Conservation (phyloP, 2,888 invertebrate species). For the Zygogramma bicolorata region DNA sequence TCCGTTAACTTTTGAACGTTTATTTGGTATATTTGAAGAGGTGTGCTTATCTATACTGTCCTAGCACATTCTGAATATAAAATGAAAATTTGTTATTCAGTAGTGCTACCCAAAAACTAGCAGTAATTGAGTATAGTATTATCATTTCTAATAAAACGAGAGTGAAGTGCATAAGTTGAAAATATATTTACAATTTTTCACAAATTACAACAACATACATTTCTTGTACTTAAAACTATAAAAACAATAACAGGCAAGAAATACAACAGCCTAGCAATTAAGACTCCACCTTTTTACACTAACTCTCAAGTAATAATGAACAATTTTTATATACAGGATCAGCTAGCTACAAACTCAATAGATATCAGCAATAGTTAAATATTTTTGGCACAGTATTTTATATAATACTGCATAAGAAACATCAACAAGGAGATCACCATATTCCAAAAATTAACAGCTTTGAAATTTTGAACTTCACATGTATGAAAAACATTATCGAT, state of each 20-base stretch:
- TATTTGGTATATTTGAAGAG: too few species aligned
- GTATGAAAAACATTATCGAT: background rate
- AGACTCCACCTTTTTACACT: slow-evolving; percentile 58
- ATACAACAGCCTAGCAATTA: slow-evolving; percentile 64
- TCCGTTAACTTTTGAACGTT: too few species aligned
- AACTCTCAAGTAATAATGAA: slow-evolving; percentile 58
- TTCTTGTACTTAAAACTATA: slow-evolving; percentile 66
- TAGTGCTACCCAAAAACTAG: too few species aligned
- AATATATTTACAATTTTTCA: slow-evolving; percentile 67
- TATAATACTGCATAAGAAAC: slow-evolving; percentile 54
- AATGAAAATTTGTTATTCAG: too few species aligned
- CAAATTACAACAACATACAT: slow-evolving; percentile 67
- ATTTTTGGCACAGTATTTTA: slow-evolving; percentile 62
- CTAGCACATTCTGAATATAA: too few species aligned
- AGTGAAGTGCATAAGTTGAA: slow-evolving; percentile 59
- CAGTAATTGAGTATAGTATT: background rate
- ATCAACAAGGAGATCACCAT: slow-evolving; percentile 1
- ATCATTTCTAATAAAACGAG: slow-evolving; percentile 1
- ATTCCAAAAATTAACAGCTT: background rate
- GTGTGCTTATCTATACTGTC: background rate
- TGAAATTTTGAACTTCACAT: background rate
- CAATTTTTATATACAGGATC: slow-evolving; percentile 57
- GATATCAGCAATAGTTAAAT: slow-evolving; percentile 34
- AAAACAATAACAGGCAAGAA: slow-evolving; percentile 69
- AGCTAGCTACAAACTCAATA: slow-evolving; percentile 35